phyloP scores from a whole-genome alignment of 1,140 invertebrate genomes.

The Spodoptera litura region DNA sequence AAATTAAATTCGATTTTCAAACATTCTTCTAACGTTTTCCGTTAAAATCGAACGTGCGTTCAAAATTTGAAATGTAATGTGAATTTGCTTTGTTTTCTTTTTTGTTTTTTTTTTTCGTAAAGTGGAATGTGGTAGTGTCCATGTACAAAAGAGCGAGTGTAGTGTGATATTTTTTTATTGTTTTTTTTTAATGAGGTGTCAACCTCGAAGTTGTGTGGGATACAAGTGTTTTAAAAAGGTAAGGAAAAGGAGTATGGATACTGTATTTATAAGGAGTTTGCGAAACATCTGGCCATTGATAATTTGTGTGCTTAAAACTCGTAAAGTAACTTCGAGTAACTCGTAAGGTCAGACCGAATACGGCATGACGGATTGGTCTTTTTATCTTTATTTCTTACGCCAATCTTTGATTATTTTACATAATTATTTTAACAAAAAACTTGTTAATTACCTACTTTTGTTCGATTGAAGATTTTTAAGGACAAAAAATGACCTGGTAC shows the following conservation, averaged over 20 bases:
- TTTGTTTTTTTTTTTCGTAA: conserved; percentile 44
- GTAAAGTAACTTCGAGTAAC: conserved; percentile 15
- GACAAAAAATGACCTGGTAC: not conserved
- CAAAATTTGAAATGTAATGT: conserved; percentile 70
- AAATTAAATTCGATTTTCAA: conserved; percentile 45
- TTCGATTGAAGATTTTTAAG: not conserved
- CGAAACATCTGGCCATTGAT: conserved; percentile 39
- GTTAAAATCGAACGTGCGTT: conserved; percentile 51
- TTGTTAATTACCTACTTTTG: no score
- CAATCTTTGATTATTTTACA: conserved; percentile 1
- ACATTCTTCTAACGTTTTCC: conserved; percentile 40
- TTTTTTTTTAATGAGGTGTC: conserved; percentile 60
- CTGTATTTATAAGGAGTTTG: conserved; percentile 2
- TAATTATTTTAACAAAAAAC: not conserved
- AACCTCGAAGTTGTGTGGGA: conserved; percentile 31
- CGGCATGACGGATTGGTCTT: conserved; percentile 35
- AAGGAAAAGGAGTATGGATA: conserved; percentile 36
- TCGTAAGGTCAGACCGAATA: conserved; percentile 31
- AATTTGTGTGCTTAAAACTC: conserved; percentile 44
- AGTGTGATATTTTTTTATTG: conserved; percentile 57
- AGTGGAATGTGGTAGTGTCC: conserved; percentile 74
- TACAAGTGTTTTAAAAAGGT: conserved; percentile 44
- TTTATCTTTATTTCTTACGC: conserved; percentile 17
- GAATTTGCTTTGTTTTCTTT: conserved; percentile 64
- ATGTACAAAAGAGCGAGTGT: conserved; percentile 67